phyloP scores from a whole-genome alignment of 2,888 invertebrate genomes.

The Xanthia icteritia region DNA sequence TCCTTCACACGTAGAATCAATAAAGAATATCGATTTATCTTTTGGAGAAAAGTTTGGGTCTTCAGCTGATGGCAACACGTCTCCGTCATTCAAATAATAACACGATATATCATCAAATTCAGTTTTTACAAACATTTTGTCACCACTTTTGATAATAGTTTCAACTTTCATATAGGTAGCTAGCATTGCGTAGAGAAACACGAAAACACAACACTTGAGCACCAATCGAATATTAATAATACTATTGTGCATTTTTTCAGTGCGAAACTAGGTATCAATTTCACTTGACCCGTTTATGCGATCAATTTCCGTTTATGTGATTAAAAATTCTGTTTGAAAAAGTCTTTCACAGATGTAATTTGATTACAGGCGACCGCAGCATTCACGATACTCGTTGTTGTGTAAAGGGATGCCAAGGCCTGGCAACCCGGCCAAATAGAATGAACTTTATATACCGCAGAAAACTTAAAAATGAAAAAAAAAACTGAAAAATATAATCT shows the following conservation, averaged over 20 bases:
- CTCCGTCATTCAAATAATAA: conserved; percentile 17
- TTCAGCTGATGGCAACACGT: conserved; percentile 17
- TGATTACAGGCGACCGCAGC: conserved; percentile 8
- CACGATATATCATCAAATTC: not conserved
- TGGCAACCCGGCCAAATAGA: not conserved
- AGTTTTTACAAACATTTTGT: not conserved
- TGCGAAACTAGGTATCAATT: not conserved
- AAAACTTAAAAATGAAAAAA: not conserved
- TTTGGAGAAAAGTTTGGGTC: conserved; percentile 26
- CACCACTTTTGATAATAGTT: not conserved
- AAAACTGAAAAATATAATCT: not conserved
- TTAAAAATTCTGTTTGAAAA: conserved; percentile 20
- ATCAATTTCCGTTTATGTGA: not conserved
- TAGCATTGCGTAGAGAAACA: not conserved
- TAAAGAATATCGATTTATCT: conserved; percentile 30
- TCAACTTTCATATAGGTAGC: not conserved
- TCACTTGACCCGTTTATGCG: not conserved
- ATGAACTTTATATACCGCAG: not conserved
- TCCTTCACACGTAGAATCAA: conserved; percentile 20
- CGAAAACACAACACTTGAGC: conserved; percentile 1
- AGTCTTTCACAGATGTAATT: not conserved
- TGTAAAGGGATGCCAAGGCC: not conserved
- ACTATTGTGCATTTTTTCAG: conserved; percentile 12
- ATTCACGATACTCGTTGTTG: conserved; percentile 3
- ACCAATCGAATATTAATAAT: not conserved